These are phyloP conservation scores for Blastobasis lacticolella DNA, from an alignment of 2,888 invertebrate genomes.

Conservation along the genomic window DNA sequence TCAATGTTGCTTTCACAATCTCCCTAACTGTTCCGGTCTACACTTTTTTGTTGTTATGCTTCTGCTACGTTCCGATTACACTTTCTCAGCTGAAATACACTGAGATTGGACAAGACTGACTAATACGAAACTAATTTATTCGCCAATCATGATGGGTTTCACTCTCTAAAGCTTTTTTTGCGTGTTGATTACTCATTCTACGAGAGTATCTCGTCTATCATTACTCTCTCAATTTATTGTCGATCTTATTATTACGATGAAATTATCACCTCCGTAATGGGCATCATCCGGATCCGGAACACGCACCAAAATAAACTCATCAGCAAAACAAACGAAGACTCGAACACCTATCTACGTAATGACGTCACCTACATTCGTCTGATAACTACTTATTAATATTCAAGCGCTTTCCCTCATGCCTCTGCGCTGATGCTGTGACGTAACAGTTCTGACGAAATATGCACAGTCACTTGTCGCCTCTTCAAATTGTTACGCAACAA, in stretches of 20 bases:
- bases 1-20: slow-evolving; percentile 69
- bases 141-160: no score
- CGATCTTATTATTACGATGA: no score
- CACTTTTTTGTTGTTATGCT: slow-evolving; percentile 40
- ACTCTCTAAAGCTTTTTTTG: no score
- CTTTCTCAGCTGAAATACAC: slow-evolving; percentile 32
- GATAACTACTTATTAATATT: slow-evolving; percentile 11
- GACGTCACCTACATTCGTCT: slow-evolving; percentile 1
- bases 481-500: slow-evolving; percentile 36
- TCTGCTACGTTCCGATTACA: slow-evolving; percentile 33
- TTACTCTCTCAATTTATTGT: no score
- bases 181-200: no score
- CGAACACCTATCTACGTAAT: not conserved
- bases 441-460: slow-evolving; percentile 35
- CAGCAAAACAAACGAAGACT: not conserved
- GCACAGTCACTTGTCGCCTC: slow-evolving; percentile 19
- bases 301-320: no score
- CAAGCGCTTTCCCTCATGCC: slow-evolving; percentile 34
- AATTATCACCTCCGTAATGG: no score
- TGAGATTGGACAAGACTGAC: not conserved
- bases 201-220: no score
- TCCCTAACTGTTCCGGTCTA: slow-evolving; percentile 37
- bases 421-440: slow-evolving; percentile 15
- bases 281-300: no score
- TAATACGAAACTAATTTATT: not conserved